A percentile compares a stretch with the other conserved stretches of the same genome.
Evolutionary conservation across 2,113 vertebrate genomes (phyloP).

Genomic region (Forbesichthys papilliferus): DNA sequence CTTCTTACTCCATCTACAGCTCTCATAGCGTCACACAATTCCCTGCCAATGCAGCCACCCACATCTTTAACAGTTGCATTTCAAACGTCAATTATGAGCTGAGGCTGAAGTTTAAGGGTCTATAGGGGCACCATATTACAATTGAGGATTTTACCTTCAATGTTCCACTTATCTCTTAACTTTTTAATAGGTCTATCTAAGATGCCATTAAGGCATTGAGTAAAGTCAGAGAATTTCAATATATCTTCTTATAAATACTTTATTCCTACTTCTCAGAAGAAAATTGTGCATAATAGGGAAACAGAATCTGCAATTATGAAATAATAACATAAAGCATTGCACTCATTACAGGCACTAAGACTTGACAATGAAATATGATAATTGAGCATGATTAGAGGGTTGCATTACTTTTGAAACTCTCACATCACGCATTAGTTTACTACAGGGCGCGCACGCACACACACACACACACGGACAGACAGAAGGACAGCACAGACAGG

Average conservation of each 20-base stretch:
- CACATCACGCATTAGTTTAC: slow-evolving; percentile 19
- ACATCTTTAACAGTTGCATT: no score
- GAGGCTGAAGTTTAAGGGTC: no score
- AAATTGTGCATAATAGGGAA: not conserved
- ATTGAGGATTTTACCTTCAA: no score
- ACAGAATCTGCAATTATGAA: slow-evolving; percentile 23
- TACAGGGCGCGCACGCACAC: not conserved
- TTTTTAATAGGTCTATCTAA: no score
- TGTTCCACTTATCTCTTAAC: no score
- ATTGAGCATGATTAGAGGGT: slow-evolving; percentile 9
- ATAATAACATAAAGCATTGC: slow-evolving; percentile 9
- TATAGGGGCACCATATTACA: no score
- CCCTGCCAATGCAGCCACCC: no score
- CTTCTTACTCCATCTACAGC: no score
- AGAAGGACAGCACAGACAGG: slow-evolving; percentile 5
- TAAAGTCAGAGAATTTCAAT: not conserved
- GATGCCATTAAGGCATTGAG: not conserved
- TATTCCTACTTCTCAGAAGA: not conserved
- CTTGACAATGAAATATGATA: slow-evolving; percentile 25
- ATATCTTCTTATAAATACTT: slow-evolving; percentile 7
- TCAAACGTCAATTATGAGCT: no score
- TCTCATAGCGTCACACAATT: no score
- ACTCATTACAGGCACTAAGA: slow-evolving; percentile 26
- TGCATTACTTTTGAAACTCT: slow-evolving; percentile 24
- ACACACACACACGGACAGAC: not conserved